Conservation (phyloP, 2,113 vertebrate genomes). For the Xyrauchen texanus region DNA sequence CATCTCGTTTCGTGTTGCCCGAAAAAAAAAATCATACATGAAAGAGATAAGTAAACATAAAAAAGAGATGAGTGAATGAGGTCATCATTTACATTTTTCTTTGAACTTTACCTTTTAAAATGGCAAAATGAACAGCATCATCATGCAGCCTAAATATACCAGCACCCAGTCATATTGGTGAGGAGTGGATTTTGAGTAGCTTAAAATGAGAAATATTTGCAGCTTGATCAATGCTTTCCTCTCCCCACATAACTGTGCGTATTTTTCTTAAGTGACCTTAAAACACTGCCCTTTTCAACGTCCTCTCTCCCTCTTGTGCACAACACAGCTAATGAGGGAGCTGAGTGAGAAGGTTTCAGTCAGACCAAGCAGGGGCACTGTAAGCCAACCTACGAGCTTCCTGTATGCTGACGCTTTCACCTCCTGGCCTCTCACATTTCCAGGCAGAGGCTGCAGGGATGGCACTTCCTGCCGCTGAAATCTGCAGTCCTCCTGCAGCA, state of each 20-base stretch:
- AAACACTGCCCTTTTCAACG: constrained; percentile 47
- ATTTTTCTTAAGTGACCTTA: constrained; percentile 53
- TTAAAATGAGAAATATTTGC: neutral
- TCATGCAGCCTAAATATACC: too few species aligned
- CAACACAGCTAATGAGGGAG: constrained; percentile 44
- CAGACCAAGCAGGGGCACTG: constrained; percentile 38
- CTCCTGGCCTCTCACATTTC: constrained; percentile 46
- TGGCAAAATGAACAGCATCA: too few species aligned
- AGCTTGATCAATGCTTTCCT: constrained; percentile 42
- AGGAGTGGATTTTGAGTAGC: too few species aligned
- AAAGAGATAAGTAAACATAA: too few species aligned
- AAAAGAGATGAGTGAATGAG: too few species aligned
- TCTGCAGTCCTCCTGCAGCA: constrained; percentile 20
- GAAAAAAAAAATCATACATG: too few species aligned
- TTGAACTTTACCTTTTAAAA: too few species aligned
- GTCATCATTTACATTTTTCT: too few species aligned
- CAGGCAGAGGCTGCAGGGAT: constrained; percentile 10
- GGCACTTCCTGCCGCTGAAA: constrained; percentile 41
- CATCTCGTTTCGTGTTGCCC: too few species aligned
- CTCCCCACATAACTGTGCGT: constrained; percentile 18
- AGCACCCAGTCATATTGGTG: too few species aligned
- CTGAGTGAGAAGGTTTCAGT: constrained; percentile 20
- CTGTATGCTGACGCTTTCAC: constrained; percentile 36
- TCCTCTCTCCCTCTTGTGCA: constrained; percentile 20
- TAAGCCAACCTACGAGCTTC: constrained; percentile 44